These are phyloP conservation scores for Chlorospingus flavigularis DNA, from an alignment of 2,797 vertebrate genomes.

Conservation along the genomic window DNA sequence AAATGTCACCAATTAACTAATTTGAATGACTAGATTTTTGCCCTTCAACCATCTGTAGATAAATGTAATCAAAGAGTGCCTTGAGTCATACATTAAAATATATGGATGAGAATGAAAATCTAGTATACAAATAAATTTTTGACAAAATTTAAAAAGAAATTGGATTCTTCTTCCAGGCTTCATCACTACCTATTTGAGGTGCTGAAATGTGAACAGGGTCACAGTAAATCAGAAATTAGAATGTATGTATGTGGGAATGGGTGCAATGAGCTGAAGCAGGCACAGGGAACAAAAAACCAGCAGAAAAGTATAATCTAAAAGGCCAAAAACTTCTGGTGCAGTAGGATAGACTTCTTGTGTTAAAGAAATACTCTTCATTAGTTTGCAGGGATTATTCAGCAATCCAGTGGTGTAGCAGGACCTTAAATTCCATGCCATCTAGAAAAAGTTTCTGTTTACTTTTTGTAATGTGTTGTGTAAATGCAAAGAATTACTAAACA, in stretches of 20 bases:
- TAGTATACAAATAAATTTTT: neutral
- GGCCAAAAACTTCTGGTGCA: neutral
- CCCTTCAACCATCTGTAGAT: conserved; percentile 18
- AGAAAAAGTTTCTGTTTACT: neutral
- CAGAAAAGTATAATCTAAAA: neutral
- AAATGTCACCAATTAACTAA: conserved; percentile 1
- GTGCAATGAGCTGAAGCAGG: neutral
- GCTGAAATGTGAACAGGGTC: neutral
- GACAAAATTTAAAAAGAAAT: neutral
- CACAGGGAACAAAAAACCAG: neutral
- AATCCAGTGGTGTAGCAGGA: fast-evolving
- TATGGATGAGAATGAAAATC: neutral
- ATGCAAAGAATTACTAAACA: neutral
- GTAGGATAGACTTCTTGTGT: neutral
- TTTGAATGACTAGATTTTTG: neutral
- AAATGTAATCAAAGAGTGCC: neutral
- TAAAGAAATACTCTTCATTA: neutral
- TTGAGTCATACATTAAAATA: conserved; percentile 4
- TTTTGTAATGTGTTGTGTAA: neutral
- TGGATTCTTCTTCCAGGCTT: neutral
- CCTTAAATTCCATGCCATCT: neutral
- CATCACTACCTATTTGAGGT: neutral
- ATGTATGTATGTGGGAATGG: neutral
- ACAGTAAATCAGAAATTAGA: neutral
- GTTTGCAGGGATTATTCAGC: neutral